A percentile compares a stretch with the other conserved stretches of the same genome.
Conservation (phyloP, 2,113 vertebrate species). For the Bostrychus sinensis region DNA sequence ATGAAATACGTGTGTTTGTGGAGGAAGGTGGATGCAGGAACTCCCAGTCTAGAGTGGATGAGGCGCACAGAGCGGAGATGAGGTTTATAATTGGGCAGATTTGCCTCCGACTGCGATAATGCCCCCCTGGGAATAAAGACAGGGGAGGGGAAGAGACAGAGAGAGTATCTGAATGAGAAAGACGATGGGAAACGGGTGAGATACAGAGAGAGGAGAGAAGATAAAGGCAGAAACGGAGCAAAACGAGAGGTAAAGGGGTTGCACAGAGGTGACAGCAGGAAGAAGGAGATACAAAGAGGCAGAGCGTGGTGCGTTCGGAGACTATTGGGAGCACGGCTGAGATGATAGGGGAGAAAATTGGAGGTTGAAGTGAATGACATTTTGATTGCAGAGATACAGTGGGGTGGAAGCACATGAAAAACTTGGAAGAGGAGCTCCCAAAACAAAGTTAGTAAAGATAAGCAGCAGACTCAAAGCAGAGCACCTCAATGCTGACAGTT, state of each 20-base stretch:
- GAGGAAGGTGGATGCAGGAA: constrained; percentile 30
- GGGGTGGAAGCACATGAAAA: constrained; percentile 8
- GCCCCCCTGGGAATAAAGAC: constrained; percentile 71
- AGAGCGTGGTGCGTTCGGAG: constrained; percentile 35
- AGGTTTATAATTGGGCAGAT: constrained; percentile 83
- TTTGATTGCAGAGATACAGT: constrained; percentile 25
- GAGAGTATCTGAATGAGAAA: constrained; percentile 44
- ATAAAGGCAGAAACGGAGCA: constrained; percentile 35
- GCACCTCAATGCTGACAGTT: constrained; percentile 8
- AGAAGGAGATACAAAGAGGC: constrained; percentile 25
- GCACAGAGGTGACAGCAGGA: constrained; percentile 49
- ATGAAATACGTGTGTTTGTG: constrained; percentile 19
- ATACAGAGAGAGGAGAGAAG: constrained; percentile 32
- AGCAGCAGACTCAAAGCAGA: constrained; percentile 14
- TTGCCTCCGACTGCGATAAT: constrained; percentile 80
- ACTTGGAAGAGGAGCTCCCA: constrained; percentile 17
- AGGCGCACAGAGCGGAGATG: constrained; percentile 66
- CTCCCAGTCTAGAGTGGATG: constrained; percentile 17
- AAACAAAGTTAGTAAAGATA: constrained; percentile 40
- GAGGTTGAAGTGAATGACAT: constrained; percentile 45
- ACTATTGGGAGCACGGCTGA: constrained; percentile 13
- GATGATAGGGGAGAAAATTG: constrained; percentile 32
- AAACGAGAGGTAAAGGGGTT: constrained; percentile 52
- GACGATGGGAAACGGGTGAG: constrained; percentile 29
- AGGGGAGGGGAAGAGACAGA: constrained; percentile 58